Percentiles rank a stretch among this genome's conserved stretches.
Conservation (phyloP, 2,113 vertebrate species). For the Panthera uncia region DNA sequence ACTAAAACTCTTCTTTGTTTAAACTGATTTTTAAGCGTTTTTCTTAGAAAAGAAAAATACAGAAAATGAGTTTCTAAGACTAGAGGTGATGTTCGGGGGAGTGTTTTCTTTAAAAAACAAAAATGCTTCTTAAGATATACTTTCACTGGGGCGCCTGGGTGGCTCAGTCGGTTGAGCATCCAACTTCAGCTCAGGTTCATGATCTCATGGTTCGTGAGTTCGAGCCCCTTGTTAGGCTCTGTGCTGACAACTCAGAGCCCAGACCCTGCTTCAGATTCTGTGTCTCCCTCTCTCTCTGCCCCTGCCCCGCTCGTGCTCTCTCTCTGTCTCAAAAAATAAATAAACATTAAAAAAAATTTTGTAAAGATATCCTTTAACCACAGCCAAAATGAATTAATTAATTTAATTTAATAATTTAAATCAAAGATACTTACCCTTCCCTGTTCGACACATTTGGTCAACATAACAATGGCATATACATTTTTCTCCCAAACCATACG, state of each 20-base stretch:
- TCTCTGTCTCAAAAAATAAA: too few species aligned
- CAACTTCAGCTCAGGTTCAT: too few species aligned
- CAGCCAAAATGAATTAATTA: background rate
- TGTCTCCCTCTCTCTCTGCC: too few species aligned
- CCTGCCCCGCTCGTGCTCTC: too few species aligned
- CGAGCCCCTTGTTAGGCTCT: too few species aligned
- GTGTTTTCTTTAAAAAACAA: background rate
- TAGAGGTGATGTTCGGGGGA: background rate
- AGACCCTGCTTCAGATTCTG: too few species aligned
- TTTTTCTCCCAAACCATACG: slow-evolving; percentile 98
- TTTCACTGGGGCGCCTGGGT: too few species aligned
- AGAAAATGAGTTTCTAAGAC: slow-evolving; percentile 19
- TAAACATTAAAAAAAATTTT: too few species aligned
- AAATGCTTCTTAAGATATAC: background rate
- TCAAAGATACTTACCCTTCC: slow-evolving; percentile 89
- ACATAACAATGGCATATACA: slow-evolving; percentile 93
- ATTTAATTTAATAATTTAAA: background rate
- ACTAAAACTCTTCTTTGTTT: background rate
- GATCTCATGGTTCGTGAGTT: too few species aligned
- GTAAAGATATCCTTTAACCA: slow-evolving; percentile 81
- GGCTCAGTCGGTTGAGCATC: too few species aligned
- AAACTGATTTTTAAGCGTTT: background rate
- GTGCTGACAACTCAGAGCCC: too few species aligned
- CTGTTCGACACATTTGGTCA: slow-evolving; percentile 96
- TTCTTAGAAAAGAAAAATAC: background rate